These are phyloP conservation scores for Volucella inanis DNA, from an alignment of 2,888 invertebrate species.

Conservation along the genomic window DNA sequence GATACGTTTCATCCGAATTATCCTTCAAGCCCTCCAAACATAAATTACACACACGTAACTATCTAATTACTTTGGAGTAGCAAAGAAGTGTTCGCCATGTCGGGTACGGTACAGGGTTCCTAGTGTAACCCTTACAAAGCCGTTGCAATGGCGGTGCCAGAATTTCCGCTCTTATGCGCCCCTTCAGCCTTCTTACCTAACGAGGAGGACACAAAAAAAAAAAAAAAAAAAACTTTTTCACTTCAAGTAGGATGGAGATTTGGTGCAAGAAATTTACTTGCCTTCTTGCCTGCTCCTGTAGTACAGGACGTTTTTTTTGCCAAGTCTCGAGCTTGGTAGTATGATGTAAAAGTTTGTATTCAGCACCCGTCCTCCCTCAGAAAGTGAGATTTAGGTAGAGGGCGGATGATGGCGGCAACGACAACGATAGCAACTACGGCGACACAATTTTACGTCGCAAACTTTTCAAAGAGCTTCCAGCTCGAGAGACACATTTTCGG, in stretches of 20 bases:
- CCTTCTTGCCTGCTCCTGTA: slow-evolving; percentile 26
- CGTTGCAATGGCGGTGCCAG: slow-evolving; percentile 18
- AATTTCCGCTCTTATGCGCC: slow-evolving; percentile 32
- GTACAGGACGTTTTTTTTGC: slow-evolving; percentile 14
- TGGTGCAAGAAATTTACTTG: slow-evolving; percentile 29
- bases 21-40: slow-evolving; percentile 73
- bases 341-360: slow-evolving; percentile 51
- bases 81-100: slow-evolving; percentile 27
- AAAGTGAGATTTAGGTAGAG: slow-evolving; percentile 61
- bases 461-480: slow-evolving; percentile 58
- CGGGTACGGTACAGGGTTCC: no score
- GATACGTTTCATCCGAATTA: slow-evolving; percentile 71
- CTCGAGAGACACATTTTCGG: slow-evolving; percentile 25
- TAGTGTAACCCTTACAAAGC: neutral
- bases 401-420: no score
- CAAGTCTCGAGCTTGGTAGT: slow-evolving; percentile 10
- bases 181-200: neutral
- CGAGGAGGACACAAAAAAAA: slow-evolving; percentile 4
- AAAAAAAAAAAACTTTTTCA: slow-evolving; percentile 5
- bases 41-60: slow-evolving; percentile 73
- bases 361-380: slow-evolving; percentile 42
- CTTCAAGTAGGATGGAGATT: slow-evolving; percentile 52
- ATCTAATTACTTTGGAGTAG: slow-evolving; percentile 72
- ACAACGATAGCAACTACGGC: no score
- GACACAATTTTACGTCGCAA: slow-evolving; percentile 53